Evolutionary conservation across 2,797 vertebrate genomes (phyloP).

Genomic region (Coccyzus lansbergi): DNA sequence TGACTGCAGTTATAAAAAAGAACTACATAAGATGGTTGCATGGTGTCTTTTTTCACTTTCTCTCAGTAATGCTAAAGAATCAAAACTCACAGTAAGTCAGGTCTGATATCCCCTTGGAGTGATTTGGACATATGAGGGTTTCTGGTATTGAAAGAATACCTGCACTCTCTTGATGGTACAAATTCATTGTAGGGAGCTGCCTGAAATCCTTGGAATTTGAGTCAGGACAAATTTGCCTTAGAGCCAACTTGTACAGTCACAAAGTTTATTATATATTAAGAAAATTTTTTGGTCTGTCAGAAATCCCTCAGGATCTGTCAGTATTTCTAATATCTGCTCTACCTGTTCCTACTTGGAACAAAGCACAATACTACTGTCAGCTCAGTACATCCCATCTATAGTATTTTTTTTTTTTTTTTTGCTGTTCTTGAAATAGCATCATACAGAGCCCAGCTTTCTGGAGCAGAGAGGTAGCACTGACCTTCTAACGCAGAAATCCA

Average conservation of each 20-base stretch:
- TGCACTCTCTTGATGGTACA: not conserved
- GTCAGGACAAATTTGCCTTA: not conserved
- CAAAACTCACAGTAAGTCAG: not conserved
- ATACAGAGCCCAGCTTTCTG: not conserved
- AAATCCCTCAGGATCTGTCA: not conserved
- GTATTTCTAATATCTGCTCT: not conserved
- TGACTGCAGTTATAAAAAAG: not conserved
- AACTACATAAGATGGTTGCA: not conserved
- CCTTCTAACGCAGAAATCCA: not conserved
- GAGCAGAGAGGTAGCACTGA: not conserved
- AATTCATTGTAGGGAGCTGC: not conserved
- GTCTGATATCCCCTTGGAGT: not conserved
- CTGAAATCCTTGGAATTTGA: not conserved
- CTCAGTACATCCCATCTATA: not conserved
- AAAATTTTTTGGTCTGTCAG: not conserved
- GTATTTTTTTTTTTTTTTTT: not conserved
- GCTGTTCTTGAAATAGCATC: not conserved
- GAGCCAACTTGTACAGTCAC: not conserved
- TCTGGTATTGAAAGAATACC: not conserved
- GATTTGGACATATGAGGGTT: not conserved
- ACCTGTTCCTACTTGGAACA: not conserved
- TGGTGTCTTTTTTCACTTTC: not conserved
- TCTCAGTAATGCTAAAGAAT: not conserved
- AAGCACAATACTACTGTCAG: not conserved
- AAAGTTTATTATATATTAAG: not conserved